phyloP scores from a whole-genome alignment of 2,888 invertebrate genomes.

The Tipula helvola region DNA sequence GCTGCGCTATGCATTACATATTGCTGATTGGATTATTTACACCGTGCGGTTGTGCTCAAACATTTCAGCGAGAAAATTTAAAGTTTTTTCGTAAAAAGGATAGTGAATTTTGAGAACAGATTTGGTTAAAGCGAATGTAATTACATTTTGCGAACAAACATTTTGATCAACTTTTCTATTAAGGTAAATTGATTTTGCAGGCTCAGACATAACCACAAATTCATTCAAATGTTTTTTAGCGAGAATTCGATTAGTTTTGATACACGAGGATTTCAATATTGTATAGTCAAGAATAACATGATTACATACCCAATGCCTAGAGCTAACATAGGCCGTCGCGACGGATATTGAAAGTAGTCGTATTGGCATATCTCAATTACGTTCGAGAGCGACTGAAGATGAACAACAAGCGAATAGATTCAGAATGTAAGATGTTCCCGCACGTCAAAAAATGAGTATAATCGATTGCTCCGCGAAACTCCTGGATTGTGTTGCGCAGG shows the following conservation, averaged over 20 bases:
- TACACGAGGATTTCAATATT: neutral
- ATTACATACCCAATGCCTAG: neutral
- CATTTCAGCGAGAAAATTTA: no score
- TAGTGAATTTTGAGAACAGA: neutral
- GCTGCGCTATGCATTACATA: no score
- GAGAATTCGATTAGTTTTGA: neutral
- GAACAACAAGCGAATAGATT: neutral
- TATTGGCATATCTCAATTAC: neutral
- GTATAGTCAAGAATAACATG: neutral
- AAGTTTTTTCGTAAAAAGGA: neutral
- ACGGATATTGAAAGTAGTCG: neutral
- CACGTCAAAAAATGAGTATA: no score
- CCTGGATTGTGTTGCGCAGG: no score
- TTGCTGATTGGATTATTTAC: no score
- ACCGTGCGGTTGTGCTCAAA: no score
- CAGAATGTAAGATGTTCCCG: neutral
- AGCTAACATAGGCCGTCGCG: neutral
- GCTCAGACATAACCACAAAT: neutral
- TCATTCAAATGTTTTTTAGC: neutral
- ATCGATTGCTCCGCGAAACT: no score
- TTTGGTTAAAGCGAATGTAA: neutral
- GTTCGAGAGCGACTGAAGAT: no score
- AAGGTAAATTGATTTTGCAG: neutral
- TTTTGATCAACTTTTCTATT: no score
- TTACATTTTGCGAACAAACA: no score